Base-by-base conservation (phyloP, 2,113 vertebrate species). In the Labeo catla region DNA sequence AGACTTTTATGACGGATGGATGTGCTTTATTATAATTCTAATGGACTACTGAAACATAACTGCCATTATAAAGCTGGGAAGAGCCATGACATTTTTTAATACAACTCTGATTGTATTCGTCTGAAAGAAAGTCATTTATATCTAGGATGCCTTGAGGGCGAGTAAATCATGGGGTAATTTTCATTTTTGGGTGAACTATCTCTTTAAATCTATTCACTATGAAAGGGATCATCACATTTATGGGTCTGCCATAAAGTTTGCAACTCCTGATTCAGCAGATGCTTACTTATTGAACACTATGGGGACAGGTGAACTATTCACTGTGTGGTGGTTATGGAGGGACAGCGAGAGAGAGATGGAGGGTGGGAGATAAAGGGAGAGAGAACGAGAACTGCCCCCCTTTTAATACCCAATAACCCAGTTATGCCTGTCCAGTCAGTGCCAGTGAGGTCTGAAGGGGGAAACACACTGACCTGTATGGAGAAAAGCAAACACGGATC, bases 381-480 rank as follows among this genome's bases (percentile, higher is more conserved):
- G 8, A 15, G 3, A n/a, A 54, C 1, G 76, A 16, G 76, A 76
- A 36, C 61, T 78, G 36, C 63, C 57, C 61, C 80, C 15, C 52
- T 84, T 39, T 89, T 88, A 77, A 77, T 72, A 39, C 85, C 93
- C 90, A 59, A 90, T 93, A 91, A 61, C 91, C 93, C 90, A 89
- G 91, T 93, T 92, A 92, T 89, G 91, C 92, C 91, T 93, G 93
- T 90, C 89, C 93, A 82, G 81, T 87, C 87, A 86, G 87, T 89
- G 90, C 23, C 52, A 59, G 61, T 73, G 79, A 68, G 87, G 45
- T 59, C 72, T 47, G 13, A 63, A 49, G 74, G 6, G 77, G 61
- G n/a, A 76, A 73, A 79, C 23, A 16, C 36, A 78, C 36, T 54
- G 57, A 59, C 9, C 21, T 63, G 23, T 6, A 59, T 63, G 66